Evolutionary conservation across 2,888 invertebrate genomes (phyloP), one percentile per base, ranked within the genome.

Genomic region (Seira sanloemensis): DNA sequence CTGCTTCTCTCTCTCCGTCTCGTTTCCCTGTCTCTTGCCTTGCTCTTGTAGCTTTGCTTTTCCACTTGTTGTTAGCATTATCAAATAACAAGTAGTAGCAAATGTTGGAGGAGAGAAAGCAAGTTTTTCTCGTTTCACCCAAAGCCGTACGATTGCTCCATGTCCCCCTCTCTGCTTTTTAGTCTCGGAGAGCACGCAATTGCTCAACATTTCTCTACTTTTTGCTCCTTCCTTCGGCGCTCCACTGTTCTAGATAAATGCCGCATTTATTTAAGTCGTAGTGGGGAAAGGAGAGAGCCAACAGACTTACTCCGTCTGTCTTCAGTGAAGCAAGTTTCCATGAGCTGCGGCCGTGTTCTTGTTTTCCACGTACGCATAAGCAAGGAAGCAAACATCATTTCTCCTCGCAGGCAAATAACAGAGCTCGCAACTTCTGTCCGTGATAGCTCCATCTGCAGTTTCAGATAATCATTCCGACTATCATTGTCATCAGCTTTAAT

Each of bases 11-110:
- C n/a, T 1, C 24, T 68, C 37, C 37, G 5, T 37, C 37, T 50
- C n/a, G n/a, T 18, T 50, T 50, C 50, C 16, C 50, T 50, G 12
- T 50, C 50, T 50, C 50, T 50, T 50, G 12, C 50, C n/a, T n/a
- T n/a, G n/a, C n/a, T n/a, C n/a, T n/a, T n/a, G n/a, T n/a, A n/a
- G n/a, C n/a, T n/a, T n/a, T n/a, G n/a, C 58, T 54, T 67, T 78
- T 78, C 79, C 79, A 80, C 80, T 80, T 80, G 80, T 80, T 80
- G 80, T 80, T 80, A 75, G 67, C 67, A 65, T 9, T n/a, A 19
- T 50, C 16, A 50, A n/a, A n/a, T n/a, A n/a, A n/a, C 50, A n/a
- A n/a, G n/a, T n/a, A 24, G 67, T 67, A 12, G 46, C 46, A 9
- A 66, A 66, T 58, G 19, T 4, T 7, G 58, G 50, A 50, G 16